Evolutionary conservation across 2,113 vertebrate genomes (phyloP).

Genomic region (Myotis lucifugus): DNA sequence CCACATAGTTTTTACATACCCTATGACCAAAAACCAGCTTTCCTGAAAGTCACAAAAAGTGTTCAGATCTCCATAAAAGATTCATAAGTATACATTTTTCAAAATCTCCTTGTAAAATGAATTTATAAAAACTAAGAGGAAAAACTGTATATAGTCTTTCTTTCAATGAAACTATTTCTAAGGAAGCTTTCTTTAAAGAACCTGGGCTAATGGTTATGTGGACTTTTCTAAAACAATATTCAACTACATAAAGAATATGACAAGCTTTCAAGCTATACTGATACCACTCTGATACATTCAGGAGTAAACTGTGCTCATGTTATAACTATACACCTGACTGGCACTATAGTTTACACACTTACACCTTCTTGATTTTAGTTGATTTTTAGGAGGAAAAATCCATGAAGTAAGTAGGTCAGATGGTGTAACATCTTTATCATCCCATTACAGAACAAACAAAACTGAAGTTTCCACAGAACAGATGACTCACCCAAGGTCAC

Average conservation of each 20-base stretch:
- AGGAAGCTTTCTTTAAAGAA: constrained; percentile 7
- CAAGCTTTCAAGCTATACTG: not conserved
- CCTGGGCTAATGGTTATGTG: not conserved
- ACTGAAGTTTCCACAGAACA: not conserved
- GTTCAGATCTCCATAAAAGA: constrained; percentile 2
- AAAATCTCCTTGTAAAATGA: not conserved
- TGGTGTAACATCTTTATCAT: not conserved
- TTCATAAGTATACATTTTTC: not conserved
- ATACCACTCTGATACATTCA: not conserved
- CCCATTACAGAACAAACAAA: not conserved
- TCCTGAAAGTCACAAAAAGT: not conserved
- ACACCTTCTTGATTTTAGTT: not conserved
- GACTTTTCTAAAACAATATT: constrained; percentile 46
- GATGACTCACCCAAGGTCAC: not conserved
- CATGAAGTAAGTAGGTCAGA: not conserved
- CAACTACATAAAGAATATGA: not conserved
- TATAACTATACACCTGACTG: not conserved
- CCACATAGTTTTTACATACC: not conserved
- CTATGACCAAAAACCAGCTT: not conserved
- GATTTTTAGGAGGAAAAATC: not conserved
- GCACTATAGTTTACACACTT: not conserved
- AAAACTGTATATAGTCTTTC: not conserved
- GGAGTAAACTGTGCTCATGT: not conserved
- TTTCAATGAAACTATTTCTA: not conserved
- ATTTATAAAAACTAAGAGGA: not conserved